These are phyloP conservation scores for Caenorhabditis sp. DNA, from an alignment of 2,888 invertebrate species.

Conservation along the genomic window DNA sequence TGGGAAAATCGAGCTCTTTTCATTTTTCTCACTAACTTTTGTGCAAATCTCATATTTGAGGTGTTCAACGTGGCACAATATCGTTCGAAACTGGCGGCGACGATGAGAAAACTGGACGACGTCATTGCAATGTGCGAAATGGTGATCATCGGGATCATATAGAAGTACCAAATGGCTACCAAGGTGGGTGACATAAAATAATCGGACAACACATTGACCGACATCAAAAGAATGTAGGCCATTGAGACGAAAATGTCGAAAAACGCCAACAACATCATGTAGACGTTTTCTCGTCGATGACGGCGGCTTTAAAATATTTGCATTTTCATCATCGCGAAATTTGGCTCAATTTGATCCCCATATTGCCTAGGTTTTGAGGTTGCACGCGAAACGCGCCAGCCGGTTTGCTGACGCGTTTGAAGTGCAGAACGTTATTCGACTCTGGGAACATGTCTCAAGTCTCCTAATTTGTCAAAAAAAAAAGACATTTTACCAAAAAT, in stretches of 20 bases:
- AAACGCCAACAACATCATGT: slow-evolving; percentile 66
- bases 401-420: too few species aligned
- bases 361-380: too few species aligned
- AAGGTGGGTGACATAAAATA: slow-evolving; percentile 54
- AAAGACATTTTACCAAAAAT: too few species aligned
- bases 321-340: neutral
- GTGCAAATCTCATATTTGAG: slow-evolving; percentile 46
- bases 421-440: too few species aligned
- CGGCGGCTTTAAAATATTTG: slow-evolving; percentile 19
- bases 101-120: slow-evolving; percentile 64
- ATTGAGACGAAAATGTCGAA: slow-evolving; percentile 66
- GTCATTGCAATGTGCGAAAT: slow-evolving; percentile 69
- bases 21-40: slow-evolving; percentile 17
- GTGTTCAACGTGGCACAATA: slow-evolving; percentile 62
- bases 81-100: slow-evolving; percentile 64
- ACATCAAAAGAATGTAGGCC: slow-evolving; percentile 67
- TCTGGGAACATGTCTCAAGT: too few species aligned
- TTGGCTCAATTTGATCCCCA: neutral
- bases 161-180: slow-evolving; percentile 60
- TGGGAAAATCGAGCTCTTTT: too few species aligned
- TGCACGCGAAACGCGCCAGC: too few species aligned
- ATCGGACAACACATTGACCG: slow-evolving; percentile 66
- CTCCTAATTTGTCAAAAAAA: too few species aligned
- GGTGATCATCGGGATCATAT: slow-evolving; percentile 68
- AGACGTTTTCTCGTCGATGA: slow-evolving; percentile 61